Evolutionary conservation across 1,140 invertebrate species (phyloP).

Genomic region (Danaus plexippus): DNA sequence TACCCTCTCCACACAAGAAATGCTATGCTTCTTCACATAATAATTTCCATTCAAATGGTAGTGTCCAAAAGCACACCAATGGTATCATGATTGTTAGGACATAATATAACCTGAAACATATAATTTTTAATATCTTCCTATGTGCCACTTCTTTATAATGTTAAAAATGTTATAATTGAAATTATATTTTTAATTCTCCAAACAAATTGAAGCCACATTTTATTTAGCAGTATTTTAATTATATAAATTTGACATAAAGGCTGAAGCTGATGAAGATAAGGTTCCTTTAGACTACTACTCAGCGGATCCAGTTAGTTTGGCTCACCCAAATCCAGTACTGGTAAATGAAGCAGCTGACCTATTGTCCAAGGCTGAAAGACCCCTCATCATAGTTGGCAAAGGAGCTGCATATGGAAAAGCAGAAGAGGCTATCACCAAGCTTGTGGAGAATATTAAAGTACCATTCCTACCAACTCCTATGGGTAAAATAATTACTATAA

Average conservation of each 20-base stretch:
- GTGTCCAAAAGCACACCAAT: no score
- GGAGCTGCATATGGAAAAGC: slow-evolving; percentile 89
- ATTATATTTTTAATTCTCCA: no score
- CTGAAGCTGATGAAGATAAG: slow-evolving; percentile 56
- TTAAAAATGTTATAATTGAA: no score
- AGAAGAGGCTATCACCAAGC: slow-evolving; percentile 78
- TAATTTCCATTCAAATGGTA: no score
- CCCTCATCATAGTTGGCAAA: slow-evolving; percentile 94
- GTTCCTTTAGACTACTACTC: slow-evolving; percentile 49
- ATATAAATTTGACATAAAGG: slow-evolving; percentile 24
- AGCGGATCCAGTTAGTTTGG: slow-evolving; percentile 34
- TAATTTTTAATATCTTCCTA: no score
- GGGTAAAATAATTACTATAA: slow-evolving; percentile 70
- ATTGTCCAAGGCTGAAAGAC: slow-evolving; percentile 80
- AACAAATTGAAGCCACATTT: no score
- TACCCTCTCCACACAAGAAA: no score
- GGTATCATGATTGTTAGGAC: no score
- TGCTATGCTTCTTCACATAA: no score
- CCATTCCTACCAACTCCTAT: slow-evolving; percentile 96
- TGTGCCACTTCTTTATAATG: no score
- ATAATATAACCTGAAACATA: no score
- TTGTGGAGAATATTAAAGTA: slow-evolving; percentile 81
- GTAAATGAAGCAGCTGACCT: slow-evolving; percentile 80
- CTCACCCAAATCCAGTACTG: slow-evolving; percentile 75
- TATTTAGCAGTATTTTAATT: background rate